Evolutionary conservation across 2,113 vertebrate genomes (phyloP).

Genomic region (Trematomus loennbergii): DNA sequence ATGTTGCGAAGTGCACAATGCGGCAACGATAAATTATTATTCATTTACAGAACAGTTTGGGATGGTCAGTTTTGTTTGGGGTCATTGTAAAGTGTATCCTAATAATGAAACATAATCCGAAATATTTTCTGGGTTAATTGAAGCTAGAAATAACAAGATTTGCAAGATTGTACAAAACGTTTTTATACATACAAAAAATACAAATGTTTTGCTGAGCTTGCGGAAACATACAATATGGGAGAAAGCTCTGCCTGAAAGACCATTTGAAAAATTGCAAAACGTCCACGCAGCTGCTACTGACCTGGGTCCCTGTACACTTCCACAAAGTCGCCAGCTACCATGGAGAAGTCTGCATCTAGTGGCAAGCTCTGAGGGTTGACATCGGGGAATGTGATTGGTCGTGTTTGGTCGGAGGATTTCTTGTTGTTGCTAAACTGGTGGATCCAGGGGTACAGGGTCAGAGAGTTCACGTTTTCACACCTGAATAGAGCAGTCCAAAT

Average conservation of each 20-base stretch:
- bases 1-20: not conserved
- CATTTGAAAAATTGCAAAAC: not conserved
- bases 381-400: slow-evolving; percentile 94
- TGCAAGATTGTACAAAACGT: not conserved
- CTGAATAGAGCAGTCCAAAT: slow-evolving; percentile 79
- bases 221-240: not conserved
- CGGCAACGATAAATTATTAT: not conserved
- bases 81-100: too few relatives aligned
- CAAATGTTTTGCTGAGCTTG: not conserved
- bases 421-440: slow-evolving; percentile 99
- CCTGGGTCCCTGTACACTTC: slow-evolving; percentile 94
- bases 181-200: not conserved
- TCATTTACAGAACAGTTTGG: not conserved
- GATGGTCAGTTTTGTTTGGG: not conserved
- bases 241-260: not conserved
- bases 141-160: not conserved
- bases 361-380: slow-evolving; percentile 96
- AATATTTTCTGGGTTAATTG: too few relatives aligned
- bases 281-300: slow-evolving; percentile 76
- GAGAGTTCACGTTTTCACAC: slow-evolving; percentile 93
- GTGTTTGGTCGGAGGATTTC: slow-evolving; percentile 93
- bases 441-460: slow-evolving; percentile 97
- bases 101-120: too few relatives aligned
- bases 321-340: slow-evolving; percentile 98
- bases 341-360: slow-evolving; percentile 93